Evolutionary conservation across 2,888 invertebrate species (phyloP), one percentile per base, ranked within the genome.

Genomic region (Heliconius sara): DNA sequence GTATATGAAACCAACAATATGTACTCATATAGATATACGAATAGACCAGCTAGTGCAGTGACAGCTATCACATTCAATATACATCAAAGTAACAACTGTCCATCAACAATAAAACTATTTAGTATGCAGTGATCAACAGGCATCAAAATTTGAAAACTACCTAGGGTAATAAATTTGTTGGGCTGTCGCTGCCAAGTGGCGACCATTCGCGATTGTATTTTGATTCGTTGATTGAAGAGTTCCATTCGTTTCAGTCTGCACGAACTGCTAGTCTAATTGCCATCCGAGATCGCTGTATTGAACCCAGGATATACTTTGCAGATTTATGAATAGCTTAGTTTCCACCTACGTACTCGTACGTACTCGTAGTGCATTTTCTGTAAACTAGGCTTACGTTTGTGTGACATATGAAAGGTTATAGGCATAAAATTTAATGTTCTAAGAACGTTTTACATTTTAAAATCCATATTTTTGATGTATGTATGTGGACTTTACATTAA

Each of bases 221-320:
- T 95, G 95, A 95, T 95, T 95, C 92, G 93, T 93, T 95, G 95
- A 95, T 95, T 94, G 95, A 94, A 94, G 94, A 93, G 94, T 90
- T 86, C 91, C 91, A 94, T 95, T 95, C 93, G 94, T 93, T 93
- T 90, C 90, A 91, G 91, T 89, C 91, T 91, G 90, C 88, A 91
- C 91, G 85, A 84, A 87, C 89, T 90, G 88, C 91, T 88, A 93
- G 91, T 93, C 94, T 94, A 94, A 94, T 95, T 95, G 94, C 92
- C 86, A 88, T 86, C 91, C 91, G 92, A 93, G 92, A 93, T 94
- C 92, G 93, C 90, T 79, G 88, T 91, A 91, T 84, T 83, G 83
- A 83, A 83, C 79, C 82, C 84, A 71, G 75, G 77, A 85, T 84
- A 84, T 83, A 83, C 82, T 82, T 84, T 84, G 83, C 83, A 83